These are phyloP conservation scores for Lagopus muta DNA, from an alignment of 2,113 vertebrate species.

Conservation along the genomic window DNA sequence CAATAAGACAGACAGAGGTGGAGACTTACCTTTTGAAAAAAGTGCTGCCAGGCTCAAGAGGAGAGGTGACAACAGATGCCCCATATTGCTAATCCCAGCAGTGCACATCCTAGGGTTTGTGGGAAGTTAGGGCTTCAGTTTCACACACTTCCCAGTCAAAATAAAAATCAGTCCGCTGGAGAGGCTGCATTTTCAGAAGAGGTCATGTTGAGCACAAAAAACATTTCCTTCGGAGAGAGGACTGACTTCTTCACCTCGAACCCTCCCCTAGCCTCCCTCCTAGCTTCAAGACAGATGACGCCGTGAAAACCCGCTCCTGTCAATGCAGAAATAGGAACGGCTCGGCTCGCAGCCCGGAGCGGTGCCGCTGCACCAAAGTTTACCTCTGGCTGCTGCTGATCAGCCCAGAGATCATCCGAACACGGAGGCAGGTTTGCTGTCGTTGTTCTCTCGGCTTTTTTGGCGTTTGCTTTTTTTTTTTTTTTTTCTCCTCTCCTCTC, in stretches of 20 bases:
- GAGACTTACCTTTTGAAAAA: conserved; percentile 79
- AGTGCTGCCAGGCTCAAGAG: conserved; percentile 79
- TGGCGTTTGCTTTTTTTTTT: too few relatives aligned
- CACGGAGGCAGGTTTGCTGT: not conserved
- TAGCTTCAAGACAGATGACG: not conserved
- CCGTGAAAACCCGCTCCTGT: not conserved
- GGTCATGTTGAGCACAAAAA: conserved; percentile 18
- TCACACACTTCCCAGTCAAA: not conserved
- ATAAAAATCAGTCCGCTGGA: not conserved
- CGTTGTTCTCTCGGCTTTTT: not conserved
- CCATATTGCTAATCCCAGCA: conserved; percentile 71
- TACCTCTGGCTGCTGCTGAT: not conserved
- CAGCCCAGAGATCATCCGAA: not conserved
- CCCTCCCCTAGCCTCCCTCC: not conserved
- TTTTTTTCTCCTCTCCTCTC: not conserved
- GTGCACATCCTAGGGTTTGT: conserved; percentile 57
- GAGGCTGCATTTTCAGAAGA: conserved; percentile 25
- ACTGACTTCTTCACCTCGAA: not conserved
- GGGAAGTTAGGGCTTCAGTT: conserved; percentile 10
- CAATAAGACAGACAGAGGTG: not conserved
- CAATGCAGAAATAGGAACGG: fast-evolving
- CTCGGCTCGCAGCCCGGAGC: not conserved
- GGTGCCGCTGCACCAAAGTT: conserved; percentile 1
- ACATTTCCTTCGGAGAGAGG: not conserved
- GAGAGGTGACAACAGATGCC: conserved; percentile 72